Evolutionary conservation across 2,797 vertebrate genomes (phyloP), one percentile per base, ranked within the genome.

Genomic region (Hyperoplus immaculatus): DNA sequence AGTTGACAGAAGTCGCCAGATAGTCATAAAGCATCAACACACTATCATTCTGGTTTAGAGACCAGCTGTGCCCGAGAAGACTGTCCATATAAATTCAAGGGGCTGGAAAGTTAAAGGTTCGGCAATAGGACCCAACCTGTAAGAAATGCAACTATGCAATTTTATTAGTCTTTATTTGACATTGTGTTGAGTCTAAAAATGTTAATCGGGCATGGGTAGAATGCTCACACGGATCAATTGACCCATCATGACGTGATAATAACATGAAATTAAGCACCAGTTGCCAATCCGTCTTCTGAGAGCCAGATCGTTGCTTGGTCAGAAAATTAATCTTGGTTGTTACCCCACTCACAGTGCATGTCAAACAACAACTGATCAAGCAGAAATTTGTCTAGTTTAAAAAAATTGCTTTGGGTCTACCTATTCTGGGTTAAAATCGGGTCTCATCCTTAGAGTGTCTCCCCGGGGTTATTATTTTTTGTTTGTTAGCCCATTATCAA

Each of bases 21-120:
- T 59, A 53, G 68, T 72, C 79, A 55, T 61, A 77, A 87, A 88
- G 60, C 10, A 18, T 65, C 42, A 41, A 51, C 16, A 56, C 66
- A 73, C 61, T 61, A 55, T 72, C 45, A 8, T 66, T 29, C 64
- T 57, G 55, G 61, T 71, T 76, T 29, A 13, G 74, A 70, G 54
- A 43, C 76, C 38, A 36, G 67, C 21, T 72, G 54, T 8, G 63
- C 46, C 41, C 60, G 11, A 46, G 57, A 21, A 56, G 13, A 11
- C 45, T 60, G 57, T 57, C 15, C 61, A 54, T 57, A 60, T 59
- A 70, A 36, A 76, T 76, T 55, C 18, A 67, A 69, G 6, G n/a
- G n/a, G 6, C 4, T 47, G 54, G n/a, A 62, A 71, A 47, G 6
- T 55, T 57, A 14, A 61, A 46, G 10, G 46, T 58, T 72, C 50